Conservation (phyloP, 2,797 vertebrate species). For the Intellagama lesueurii region DNA sequence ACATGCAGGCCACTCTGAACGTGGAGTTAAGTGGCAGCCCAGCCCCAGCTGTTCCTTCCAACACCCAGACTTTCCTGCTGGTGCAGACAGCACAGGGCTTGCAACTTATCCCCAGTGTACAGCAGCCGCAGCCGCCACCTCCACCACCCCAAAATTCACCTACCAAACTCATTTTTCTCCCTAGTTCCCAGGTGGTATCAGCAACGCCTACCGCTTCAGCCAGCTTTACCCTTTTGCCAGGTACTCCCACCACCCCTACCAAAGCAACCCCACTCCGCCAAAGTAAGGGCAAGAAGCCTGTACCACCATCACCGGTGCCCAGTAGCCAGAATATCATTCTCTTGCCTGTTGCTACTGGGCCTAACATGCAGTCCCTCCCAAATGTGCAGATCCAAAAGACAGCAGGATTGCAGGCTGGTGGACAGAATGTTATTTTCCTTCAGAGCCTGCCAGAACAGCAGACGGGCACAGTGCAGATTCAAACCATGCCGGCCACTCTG, state of each 20-base stretch:
- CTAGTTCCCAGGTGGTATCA: constrained; percentile 81
- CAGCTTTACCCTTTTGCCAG: constrained; percentile 82
- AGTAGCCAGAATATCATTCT: constrained; percentile 64
- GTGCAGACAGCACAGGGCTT: constrained; percentile 90
- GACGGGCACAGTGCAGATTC: constrained; percentile 28
- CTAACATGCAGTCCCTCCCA: constrained; percentile 33
- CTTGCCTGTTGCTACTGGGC: constrained; percentile 44
- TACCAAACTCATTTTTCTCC: constrained; percentile 70
- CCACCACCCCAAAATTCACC: constrained; percentile 67
- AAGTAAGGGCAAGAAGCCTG: background rate
- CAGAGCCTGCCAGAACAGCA: constrained; percentile 68
- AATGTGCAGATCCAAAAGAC: constrained; percentile 47
- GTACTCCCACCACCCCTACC: constrained; percentile 61
- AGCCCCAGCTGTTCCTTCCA: constrained; percentile 63
- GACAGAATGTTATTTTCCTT: constrained; percentile 72
- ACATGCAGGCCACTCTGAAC: constrained; percentile 80
- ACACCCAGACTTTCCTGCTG: constrained; percentile 88
- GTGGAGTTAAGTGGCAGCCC: constrained; percentile 77
- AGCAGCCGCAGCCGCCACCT: constrained; percentile 57
- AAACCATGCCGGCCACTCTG: background rate
- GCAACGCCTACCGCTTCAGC: constrained; percentile 63
- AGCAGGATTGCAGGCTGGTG: constrained; percentile 33
- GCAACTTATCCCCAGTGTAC: constrained; percentile 89
- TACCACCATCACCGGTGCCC: accelerated
- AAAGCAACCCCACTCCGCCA: constrained; percentile 43